Evolutionary conservation across 2,113 vertebrate species (phyloP).

Genomic region (Limnothrissa miodon): DNA sequence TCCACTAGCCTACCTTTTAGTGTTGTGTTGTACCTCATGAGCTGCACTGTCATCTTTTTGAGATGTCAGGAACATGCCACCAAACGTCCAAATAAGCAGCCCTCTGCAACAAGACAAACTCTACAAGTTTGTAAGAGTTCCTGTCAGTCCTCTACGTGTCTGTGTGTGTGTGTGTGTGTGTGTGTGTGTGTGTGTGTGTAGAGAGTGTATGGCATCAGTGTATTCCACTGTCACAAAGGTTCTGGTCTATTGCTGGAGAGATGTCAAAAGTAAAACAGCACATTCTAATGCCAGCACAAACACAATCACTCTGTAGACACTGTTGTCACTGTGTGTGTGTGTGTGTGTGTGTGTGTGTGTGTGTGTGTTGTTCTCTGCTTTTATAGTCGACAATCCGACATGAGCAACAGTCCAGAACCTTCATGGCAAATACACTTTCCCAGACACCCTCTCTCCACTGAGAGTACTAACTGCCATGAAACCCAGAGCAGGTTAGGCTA

Average conservation of each 20-base stretch:
- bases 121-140: not conserved
- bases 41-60: not conserved
- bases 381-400: not conserved
- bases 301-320: not conserved
- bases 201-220: not conserved
- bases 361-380: not conserved
- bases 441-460: conserved; percentile 6
- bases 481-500: not conserved
- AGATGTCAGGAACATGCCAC: not conserved
- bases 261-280: too few relatives aligned
- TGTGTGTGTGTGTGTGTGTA: not conserved
- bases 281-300: too few relatives aligned
- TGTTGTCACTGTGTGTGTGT: not conserved
- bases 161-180: not conserved
- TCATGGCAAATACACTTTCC: not conserved
- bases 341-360: not conserved
- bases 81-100: not conserved
- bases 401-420: not conserved
- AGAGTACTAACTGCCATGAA: not conserved
- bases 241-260: too few relatives aligned
- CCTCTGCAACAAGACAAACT: not conserved
- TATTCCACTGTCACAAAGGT: too few relatives aligned
- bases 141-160: not conserved
- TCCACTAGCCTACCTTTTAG: not conserved
- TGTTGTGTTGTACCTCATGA: not conserved